Evolutionary conservation across 92 coral and sea anemone genomes (phyloP), one percentile per base, ranked within the genome.

Genomic region (Parazoanthus atlanticus): DNA sequence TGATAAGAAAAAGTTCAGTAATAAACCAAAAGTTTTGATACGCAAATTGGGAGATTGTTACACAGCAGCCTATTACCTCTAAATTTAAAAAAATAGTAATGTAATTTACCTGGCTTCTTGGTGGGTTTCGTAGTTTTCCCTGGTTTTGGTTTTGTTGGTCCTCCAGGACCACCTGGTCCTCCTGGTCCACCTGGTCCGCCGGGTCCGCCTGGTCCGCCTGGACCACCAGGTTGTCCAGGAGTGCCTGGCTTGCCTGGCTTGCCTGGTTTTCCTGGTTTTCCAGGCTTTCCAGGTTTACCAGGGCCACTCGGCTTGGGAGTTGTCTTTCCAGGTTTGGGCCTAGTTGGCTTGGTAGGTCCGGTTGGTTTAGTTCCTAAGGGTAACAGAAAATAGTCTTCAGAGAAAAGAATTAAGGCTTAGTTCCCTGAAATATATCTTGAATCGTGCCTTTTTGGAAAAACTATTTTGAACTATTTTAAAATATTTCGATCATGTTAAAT

Each of bases 151-250:
- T 93, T 91, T 52, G 89, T 89, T 13, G 96, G 91, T 54, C 97
- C 97, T 16, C 94, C 95, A 1, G 97, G 97, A 23, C 97, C 96
- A 1, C 92, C 92, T 26, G 96, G 96, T 5, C 96, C 96, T 2
- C 94, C 94, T 41, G 96, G 96, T 13, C 93, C 94, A 0, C 92
- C 92, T 29, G 95, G 95, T 6, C 93, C 93, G 1, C 93, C 94
- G 7, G 96, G 91, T n/a, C 88, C 89, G 4, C 89, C 90, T 71
- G 96, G 94, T 21, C 94, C 96, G 38, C 90, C 92, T 23, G 96
- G 96, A 0, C 94, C 94, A 0, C 96, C 96, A 1, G 96, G 96
- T 34, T 87, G 88, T 1, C 90, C 86, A 11, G 96, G 94, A 0
- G 80, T 86, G 5, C 92, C 94, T 21, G 98, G 98, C 25, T 93